Evolutionary conservation across 2,113 vertebrate species (phyloP), one percentile per base, ranked within the genome.

Genomic region (Rhynchopsitta pachyrhyncha): DNA sequence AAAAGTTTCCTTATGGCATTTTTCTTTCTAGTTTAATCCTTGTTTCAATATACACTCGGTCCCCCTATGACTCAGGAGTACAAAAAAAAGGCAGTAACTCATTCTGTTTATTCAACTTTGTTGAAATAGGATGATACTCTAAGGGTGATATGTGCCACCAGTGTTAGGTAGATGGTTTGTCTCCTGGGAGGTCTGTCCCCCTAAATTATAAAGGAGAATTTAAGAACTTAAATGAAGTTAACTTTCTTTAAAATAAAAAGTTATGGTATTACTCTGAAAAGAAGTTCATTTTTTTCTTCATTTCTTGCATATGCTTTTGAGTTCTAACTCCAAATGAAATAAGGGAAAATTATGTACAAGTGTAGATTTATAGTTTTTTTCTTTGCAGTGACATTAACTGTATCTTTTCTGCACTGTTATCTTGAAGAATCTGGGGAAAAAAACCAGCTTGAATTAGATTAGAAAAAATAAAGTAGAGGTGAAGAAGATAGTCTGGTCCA

Each of bases 381-480:
- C 17, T 77, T 55, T 67, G 3, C 37, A 68, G 10, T 69, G 27
- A 29, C 25, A 63, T 63, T 62, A 41, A 24, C 22, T n/a, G 1
- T 29, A 23, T 53, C 2, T 66, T 86, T 80, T 93, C 11, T 73
- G 7, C 22, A 12, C 8, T 79, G 1, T 35, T 52, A 22, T 66
- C 8, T 74, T 5, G 37, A 69, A 83, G 37, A 88, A 46, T 23
- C 11, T 33, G 20, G 4, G 17, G 4, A 13, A 53, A 37, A 59
- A 12, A 67, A n/a, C 0, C 49, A 59, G 7, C 0, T 1, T 6
- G 23, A 85, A 73, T 3, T 7, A 63, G 16, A 29, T 66, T 1
- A 37, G n/a, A 75, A 90, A 35, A 84, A 82, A 37, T 0, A 29
- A 14, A 53, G 4, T 17, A 39, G 28, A 87, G 3, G 12, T 59